These are phyloP conservation scores for Rhinichthys osculus DNA, from an alignment of 2,797 vertebrate genomes.

Conservation along the genomic window DNA sequence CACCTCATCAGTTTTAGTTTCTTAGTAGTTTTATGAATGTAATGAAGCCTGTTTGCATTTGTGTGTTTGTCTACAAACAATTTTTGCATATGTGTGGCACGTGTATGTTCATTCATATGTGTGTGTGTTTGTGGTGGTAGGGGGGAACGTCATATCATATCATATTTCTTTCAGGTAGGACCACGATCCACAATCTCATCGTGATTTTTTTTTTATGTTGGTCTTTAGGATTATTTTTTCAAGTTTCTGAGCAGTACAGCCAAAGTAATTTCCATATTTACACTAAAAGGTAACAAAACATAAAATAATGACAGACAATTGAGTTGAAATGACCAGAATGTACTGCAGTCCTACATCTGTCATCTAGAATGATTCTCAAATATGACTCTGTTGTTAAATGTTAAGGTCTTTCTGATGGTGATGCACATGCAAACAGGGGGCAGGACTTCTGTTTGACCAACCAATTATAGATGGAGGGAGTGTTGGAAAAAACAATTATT, in stretches of 20 bases:
- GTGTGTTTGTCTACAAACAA: neutral
- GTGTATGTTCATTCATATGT: neutral
- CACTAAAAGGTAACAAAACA: constrained; percentile 10
- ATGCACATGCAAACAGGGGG: neutral
- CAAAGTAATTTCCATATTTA: neutral
- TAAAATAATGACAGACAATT: neutral
- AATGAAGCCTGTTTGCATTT: constrained; percentile 1
- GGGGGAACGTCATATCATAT: too few species aligned
- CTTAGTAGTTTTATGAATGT: neutral
- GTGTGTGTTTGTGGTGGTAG: neutral
- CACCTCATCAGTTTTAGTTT: neutral
- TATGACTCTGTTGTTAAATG: neutral
- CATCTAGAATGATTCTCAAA: neutral
- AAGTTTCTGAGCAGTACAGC: neutral
- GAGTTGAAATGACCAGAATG: neutral
- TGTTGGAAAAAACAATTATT: neutral
- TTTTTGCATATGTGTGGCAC: neutral
- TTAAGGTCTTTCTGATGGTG: neutral
- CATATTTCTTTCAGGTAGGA: neutral
- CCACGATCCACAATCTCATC: neutral
- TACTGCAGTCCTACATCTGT: neutral
- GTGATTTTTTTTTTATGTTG: neutral
- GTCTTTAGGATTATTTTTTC: neutral
- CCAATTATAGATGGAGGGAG: neutral
- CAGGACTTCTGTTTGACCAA: neutral